These are phyloP conservation scores for Eulemur macaco DNA, from an alignment of 2,113 vertebrate genomes.

Conservation along the genomic window DNA sequence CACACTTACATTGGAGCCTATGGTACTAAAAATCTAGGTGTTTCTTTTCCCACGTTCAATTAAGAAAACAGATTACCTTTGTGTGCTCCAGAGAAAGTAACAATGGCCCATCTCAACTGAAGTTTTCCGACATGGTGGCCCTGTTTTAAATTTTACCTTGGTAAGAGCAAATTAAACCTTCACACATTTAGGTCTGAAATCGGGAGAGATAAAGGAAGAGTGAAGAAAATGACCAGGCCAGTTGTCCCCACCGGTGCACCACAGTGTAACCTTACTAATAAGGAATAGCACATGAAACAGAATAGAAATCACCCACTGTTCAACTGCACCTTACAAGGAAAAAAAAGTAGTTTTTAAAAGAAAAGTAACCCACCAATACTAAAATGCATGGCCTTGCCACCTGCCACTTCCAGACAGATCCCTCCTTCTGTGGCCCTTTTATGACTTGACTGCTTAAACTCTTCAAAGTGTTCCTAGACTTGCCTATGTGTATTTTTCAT, in stretches of 20 bases:
- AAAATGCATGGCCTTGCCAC: not conserved
- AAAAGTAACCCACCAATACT: not conserved
- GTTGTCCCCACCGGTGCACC: not conserved
- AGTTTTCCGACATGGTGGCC: not conserved
- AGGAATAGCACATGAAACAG: not conserved
- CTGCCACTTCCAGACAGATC: not conserved
- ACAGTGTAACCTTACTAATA: not conserved
- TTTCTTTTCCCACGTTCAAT: not conserved
- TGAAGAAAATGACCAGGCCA: not conserved
- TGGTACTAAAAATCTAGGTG: not conserved
- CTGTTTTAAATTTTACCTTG: not conserved
- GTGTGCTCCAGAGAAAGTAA: not conserved
- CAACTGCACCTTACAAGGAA: not conserved
- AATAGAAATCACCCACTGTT: not conserved
- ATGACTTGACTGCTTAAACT: not conserved
- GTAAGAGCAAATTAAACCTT: not conserved
- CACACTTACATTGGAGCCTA: not conserved
- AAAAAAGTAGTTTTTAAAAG: not conserved
- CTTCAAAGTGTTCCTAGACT: not conserved
- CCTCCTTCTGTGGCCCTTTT: not conserved
- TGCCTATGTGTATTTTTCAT: slow-evolving; percentile 43
- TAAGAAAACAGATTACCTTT: not conserved
- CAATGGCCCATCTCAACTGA: not conserved
- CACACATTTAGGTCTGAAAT: not conserved
- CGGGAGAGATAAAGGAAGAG: not conserved